Base-by-base conservation (phyloP, 2,888 invertebrate species). In the Pristionchus entomophagus region DNA sequence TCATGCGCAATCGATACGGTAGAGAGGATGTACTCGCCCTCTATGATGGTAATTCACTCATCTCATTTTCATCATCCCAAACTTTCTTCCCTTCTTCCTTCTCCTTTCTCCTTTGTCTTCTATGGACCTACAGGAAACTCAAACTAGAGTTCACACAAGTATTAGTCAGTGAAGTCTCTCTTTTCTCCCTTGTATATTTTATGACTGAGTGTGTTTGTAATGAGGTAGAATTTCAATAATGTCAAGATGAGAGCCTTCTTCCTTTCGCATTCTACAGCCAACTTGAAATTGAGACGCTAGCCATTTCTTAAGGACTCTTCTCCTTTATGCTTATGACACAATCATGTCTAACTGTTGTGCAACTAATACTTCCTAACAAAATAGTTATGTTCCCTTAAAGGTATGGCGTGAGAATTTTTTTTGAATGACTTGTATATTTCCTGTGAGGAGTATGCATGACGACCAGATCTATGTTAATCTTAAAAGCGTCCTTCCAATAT, bases 1-100 rank as follows among this genome's bases (percentile, higher is more conserved):
- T 85, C 78, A 51, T 78, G 85, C 77, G 29, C 26, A 53, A 85
- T 59, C 85, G 85, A 19, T 85, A 85, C 41, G 85, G 85, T 32
- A 56, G 85, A 12, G 85, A 85, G 78, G 85, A 85, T 22, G 22
- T 78, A 22, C 38, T 85, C 41, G 85, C 85, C 17, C 84, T 84
- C 38, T 32, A 26, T 6, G 53, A 62, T 22, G 83, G 83, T 83
- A 35, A 81, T 45, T 78, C 22, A 41, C 4, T 10, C 53, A 49
- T 80, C n/a, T n/a, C n/a, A n/a, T n/a, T n/a, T n/a, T 80, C 8
- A 29, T 45, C 1, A 29, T 22, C 29, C 22, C 8, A 6, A 22
- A 17, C n/a, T 17, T 73, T 12, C 62, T 41, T 41, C 41, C 41
- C 12, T 73, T n/a, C n/a, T 41, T 41, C 73, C 32, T 35, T 41